Conservation (phyloP, 2,797 vertebrate genomes). For the Pangasius krempfi region DNA sequence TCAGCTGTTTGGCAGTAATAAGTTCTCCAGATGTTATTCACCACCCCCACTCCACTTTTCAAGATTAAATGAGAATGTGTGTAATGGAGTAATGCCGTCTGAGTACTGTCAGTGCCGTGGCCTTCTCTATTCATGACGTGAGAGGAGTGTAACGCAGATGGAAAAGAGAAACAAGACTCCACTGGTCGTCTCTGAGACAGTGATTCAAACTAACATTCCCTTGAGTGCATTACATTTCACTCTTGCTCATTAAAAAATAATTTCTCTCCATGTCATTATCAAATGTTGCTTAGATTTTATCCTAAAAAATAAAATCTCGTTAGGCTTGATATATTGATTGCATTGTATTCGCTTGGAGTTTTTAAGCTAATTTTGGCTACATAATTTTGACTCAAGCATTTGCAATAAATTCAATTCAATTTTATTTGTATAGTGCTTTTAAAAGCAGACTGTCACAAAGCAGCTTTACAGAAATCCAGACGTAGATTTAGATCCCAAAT, state of each 20-base stretch:
- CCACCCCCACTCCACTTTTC: neutral
- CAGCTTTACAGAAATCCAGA: neutral
- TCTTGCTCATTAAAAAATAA: neutral
- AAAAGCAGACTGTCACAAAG: neutral
- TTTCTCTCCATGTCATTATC: neutral
- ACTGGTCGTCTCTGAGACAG: neutral
- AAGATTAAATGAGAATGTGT: conserved; percentile 42
- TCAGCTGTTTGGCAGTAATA: conserved; percentile 57
- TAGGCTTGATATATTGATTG: neutral
- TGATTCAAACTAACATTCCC: too few species aligned
- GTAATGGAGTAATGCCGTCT: neutral
- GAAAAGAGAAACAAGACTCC: neutral
- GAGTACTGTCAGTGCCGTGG: neutral
- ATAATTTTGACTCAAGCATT: neutral
- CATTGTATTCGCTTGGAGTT: neutral
- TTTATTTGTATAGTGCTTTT: neutral
- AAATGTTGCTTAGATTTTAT: neutral
- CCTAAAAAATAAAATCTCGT: neutral
- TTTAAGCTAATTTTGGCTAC: too few species aligned
- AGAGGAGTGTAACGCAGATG: neutral
- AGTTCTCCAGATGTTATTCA: conserved; percentile 65
- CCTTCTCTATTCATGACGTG: neutral
- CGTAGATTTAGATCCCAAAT: neutral
- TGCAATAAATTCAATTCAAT: neutral
- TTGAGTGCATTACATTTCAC: neutral